Percentiles rank a stretch among this genome's conserved stretches.
phyloP scores from a whole-genome alignment of 2,888 invertebrate genomes.

The Artemia sinica region DNA sequence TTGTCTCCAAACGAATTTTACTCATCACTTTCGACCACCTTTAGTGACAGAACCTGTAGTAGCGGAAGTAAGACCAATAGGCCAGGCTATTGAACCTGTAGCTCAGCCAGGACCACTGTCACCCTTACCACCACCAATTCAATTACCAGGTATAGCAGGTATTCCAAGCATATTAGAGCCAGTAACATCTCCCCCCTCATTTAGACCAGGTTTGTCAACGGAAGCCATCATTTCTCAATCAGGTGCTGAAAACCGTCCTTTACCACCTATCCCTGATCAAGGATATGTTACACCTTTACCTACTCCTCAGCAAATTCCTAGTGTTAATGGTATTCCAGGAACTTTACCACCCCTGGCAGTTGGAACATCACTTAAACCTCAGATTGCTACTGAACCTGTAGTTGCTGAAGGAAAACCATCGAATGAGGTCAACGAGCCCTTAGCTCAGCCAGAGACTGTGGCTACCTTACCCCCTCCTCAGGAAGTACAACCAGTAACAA shows the following conservation, averaged over 20 bases:
- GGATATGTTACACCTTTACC: background rate
- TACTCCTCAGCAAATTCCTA: background rate
- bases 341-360: background rate
- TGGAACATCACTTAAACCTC: background rate
- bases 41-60: background rate
- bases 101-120: background rate
- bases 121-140: background rate
- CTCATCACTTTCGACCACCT: background rate
- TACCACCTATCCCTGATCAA: background rate
- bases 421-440: background rate
- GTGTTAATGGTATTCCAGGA: background rate
- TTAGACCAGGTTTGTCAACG: background rate
- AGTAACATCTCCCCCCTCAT: background rate
- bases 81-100: background rate
- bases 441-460: background rate
- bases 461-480: background rate
- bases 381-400: background rate
- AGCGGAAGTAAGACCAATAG: background rate
- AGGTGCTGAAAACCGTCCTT: background rate
- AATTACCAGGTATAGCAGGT: background rate
- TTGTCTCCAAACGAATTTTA: background rate
- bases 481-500: slow-evolving; percentile 13
- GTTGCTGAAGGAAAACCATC: background rate
- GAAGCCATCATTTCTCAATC: background rate
- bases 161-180: background rate